Percentiles rank a stretch among this genome's conserved stretches.
Conservation (phyloP, 2,797 vertebrate genomes). For the Serranus cabrilla region DNA sequence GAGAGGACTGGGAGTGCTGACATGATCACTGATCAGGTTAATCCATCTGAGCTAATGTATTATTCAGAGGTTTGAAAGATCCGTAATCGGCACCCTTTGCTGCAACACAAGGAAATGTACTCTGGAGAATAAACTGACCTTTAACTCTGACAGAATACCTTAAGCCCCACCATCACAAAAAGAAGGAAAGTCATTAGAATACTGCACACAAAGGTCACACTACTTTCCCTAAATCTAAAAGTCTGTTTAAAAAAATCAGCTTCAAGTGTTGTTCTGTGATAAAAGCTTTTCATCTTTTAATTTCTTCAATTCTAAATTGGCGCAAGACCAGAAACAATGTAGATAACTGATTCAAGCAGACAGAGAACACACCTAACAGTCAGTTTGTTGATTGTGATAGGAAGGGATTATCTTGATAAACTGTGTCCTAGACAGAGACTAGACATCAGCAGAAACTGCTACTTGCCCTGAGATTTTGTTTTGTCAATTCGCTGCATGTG, state of each 20-base stretch:
- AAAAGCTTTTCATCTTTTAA: not conserved
- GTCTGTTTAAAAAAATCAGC: not conserved
- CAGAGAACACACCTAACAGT: not conserved
- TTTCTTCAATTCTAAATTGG: not conserved
- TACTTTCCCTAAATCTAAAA: slow-evolving; percentile 13
- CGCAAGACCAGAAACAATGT: not conserved
- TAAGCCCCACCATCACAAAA: slow-evolving; percentile 24
- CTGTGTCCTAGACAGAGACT: slow-evolving; percentile 10
- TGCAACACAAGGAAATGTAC: slow-evolving; percentile 42
- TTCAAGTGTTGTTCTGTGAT: not conserved
- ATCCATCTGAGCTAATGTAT: slow-evolving; percentile 61
- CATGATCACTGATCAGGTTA: slow-evolving; percentile 45
- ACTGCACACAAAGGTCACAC: slow-evolving; percentile 23
- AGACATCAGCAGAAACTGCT: slow-evolving; percentile 10
- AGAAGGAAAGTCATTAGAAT: slow-evolving; percentile 20
- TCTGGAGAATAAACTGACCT: slow-evolving; percentile 57
- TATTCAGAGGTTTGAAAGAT: slow-evolving; percentile 68
- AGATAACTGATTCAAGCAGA: slow-evolving; percentile 9
- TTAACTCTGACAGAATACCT: slow-evolving; percentile 34
- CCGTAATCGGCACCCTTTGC: slow-evolving; percentile 48
- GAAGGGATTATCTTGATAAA: slow-evolving; percentile 43
- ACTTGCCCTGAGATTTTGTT: slow-evolving; percentile 31
- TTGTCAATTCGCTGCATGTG: slow-evolving; percentile 18
- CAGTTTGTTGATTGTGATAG: slow-evolving; percentile 20
- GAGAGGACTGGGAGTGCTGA: slow-evolving; percentile 31